These are phyloP conservation scores for Onthophagus sagittarius DNA, from an alignment of 2,888 invertebrate genomes.

Conservation along the genomic window DNA sequence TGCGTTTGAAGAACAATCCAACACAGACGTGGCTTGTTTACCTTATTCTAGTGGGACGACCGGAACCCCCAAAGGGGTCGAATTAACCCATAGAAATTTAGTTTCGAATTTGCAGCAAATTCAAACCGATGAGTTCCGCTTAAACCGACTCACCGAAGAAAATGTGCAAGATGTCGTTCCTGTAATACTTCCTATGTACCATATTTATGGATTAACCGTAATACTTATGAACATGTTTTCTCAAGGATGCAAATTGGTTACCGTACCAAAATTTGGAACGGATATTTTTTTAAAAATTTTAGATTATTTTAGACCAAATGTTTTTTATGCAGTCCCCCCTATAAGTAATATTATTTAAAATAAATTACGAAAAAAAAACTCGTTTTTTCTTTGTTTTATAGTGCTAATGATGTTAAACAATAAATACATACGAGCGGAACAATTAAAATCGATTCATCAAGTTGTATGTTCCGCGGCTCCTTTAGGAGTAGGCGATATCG, in stretches of 20 bases:
- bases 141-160: slow-evolving; percentile 30
- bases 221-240: slow-evolving; percentile 45
- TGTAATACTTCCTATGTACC: slow-evolving; percentile 51
- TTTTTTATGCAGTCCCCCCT: slow-evolving; percentile 54
- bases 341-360: slow-evolving; percentile 42
- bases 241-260: slow-evolving; percentile 47
- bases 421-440: slow-evolving; percentile 47
- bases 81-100: slow-evolving; percentile 51
- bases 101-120: slow-evolving; percentile 43
- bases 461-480: slow-evolving; percentile 56
- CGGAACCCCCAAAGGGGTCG: slow-evolving; percentile 70
- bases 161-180: slow-evolving; percentile 41
- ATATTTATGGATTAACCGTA: slow-evolving; percentile 53
- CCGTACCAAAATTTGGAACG: slow-evolving; percentile 42
- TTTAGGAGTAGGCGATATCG: slow-evolving; percentile 38
- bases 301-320: slow-evolving; percentile 29
- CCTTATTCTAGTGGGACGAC: slow-evolving; percentile 83
- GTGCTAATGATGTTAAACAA: slow-evolving; percentile 34
- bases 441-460: slow-evolving; percentile 47
- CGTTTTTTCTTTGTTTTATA: slow-evolving; percentile 17
- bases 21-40: slow-evolving; percentile 61
- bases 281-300: slow-evolving; percentile 30
- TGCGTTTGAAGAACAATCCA: slow-evolving; percentile 20
- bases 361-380: neutral
- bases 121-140: slow-evolving; percentile 22